Conservation (phyloP, 37 sponge, comb jelly and placozoan genomes). For the Chondrosia reniformis region DNA sequence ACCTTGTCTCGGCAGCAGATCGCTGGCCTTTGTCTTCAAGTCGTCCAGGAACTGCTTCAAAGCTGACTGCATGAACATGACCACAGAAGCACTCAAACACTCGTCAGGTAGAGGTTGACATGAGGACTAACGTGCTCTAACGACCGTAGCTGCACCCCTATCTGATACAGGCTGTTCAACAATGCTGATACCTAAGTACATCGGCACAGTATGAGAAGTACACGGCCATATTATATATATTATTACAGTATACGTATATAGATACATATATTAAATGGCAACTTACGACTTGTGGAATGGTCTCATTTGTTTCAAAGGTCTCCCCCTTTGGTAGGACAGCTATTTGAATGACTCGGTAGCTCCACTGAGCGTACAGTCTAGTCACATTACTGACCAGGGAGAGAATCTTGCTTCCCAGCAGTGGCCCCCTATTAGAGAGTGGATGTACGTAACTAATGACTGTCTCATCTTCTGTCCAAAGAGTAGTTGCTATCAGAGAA, state of each 20-base stretch:
- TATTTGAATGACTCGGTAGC: background rate
- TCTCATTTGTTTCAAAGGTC: background rate
- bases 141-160: constrained; percentile 56
- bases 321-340: constrained; percentile 2
- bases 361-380: constrained; percentile 1
- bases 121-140: constrained; percentile 36
- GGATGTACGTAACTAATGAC: background rate
- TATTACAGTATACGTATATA: too few relatives aligned
- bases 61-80: constrained; percentile 25
- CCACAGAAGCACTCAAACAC: background rate
- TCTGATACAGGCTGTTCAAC: constrained; percentile 51
- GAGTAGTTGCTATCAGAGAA: background rate
- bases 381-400: constrained; percentile 3
- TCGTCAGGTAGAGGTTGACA: background rate
- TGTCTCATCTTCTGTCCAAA: too few relatives aligned
- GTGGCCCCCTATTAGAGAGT: background rate
- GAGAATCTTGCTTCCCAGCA: background rate
- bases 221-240: too few relatives aligned
- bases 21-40: constrained; percentile 31
- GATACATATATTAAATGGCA: too few relatives aligned
- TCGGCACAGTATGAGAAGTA: background rate
- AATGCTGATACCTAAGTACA: constrained; percentile 36
- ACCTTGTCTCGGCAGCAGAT: constrained; percentile 71
- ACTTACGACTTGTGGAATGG: constrained; percentile 12
- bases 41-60: constrained; percentile 59